A percentile compares a stretch with the other conserved stretches of the same genome.
These are phyloP conservation scores for Drosophila limbata DNA, from an alignment of 2,888 invertebrate species.

Conservation along the genomic window DNA sequence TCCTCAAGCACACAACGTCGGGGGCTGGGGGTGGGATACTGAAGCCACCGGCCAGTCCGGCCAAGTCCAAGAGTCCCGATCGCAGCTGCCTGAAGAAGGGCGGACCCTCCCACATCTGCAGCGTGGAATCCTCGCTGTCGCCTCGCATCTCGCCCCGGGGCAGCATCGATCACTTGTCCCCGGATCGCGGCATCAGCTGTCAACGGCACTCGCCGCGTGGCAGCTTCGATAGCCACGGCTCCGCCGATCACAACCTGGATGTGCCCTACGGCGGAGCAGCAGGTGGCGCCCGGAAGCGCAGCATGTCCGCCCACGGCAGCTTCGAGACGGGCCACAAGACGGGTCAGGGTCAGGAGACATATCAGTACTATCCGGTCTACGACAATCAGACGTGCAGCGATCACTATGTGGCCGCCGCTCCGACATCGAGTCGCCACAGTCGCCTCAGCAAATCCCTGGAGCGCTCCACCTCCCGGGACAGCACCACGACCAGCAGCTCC, in stretches of 20 bases:
- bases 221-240: slow-evolving; percentile 84
- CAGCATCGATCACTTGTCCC: slow-evolving; percentile 84
- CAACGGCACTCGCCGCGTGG: slow-evolving; percentile 84
- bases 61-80: slow-evolving; percentile 84
- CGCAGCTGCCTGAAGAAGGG: slow-evolving; percentile 84
- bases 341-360: slow-evolving; percentile 76
- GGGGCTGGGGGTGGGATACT: slow-evolving; percentile 80
- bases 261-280: slow-evolving; percentile 57
- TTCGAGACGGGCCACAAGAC: slow-evolving; percentile 79
- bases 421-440: slow-evolving; percentile 52
- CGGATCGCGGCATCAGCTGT: slow-evolving; percentile 82
- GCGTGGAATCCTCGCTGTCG: slow-evolving; percentile 68
- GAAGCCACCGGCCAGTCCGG: slow-evolving; percentile 83
- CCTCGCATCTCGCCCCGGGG: slow-evolving; percentile 84
- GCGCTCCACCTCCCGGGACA: slow-evolving; percentile 84
- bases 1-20: slow-evolving; percentile 79
- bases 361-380: slow-evolving; percentile 85
- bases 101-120: slow-evolving; percentile 82
- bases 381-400: slow-evolving; percentile 84
- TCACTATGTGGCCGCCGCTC: slow-evolving; percentile 83
- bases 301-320: slow-evolving; percentile 85
- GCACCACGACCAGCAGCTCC: slow-evolving; percentile 81
- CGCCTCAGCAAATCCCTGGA: slow-evolving; percentile 85
- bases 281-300: slow-evolving; percentile 79
- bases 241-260: slow-evolving; percentile 83